phyloP scores from a whole-genome alignment of 2,797 vertebrate genomes.

The Fistularia commersonii region DNA sequence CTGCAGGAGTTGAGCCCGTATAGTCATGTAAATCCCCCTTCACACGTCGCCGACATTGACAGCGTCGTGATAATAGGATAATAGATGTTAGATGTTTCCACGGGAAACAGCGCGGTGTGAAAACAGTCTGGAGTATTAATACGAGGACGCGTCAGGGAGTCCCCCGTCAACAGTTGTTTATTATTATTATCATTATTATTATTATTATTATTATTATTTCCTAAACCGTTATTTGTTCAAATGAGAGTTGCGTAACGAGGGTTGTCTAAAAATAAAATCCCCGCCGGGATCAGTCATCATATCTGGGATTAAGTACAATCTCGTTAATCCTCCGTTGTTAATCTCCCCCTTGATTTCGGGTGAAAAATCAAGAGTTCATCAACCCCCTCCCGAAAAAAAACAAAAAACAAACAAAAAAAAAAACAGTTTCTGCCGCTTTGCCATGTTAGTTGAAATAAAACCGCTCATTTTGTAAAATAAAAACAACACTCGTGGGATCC shows the following conservation, averaged over 20 bases:
- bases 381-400: no score
- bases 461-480: slow-evolving; percentile 45
- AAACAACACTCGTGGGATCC: slow-evolving; percentile 46
- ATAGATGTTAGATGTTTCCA: slow-evolving; percentile 73
- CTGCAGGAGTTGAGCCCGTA: slow-evolving; percentile 60
- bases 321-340: slow-evolving; percentile 7
- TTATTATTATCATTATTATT: no score
- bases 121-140: slow-evolving; percentile 64
- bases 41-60: slow-evolving; percentile 73
- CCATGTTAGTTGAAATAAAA: slow-evolving; percentile 37
- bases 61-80: slow-evolving; percentile 72
- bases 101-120: slow-evolving; percentile 66
- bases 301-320: slow-evolving; percentile 6
- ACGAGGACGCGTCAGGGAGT: slow-evolving; percentile 22
- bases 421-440: slow-evolving; percentile 48
- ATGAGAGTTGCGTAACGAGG: neutral
- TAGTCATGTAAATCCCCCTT: slow-evolving; percentile 76
- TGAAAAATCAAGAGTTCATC: no score
- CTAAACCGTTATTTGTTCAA: neutral
- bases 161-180: neutral
- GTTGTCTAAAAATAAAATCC: neutral
- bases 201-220: neutral
- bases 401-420: neutral
- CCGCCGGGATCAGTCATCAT: neutral
- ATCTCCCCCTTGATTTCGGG: slow-evolving; percentile 17